Evolutionary conservation across 23 tunicate species (phyloP).

Genomic region (Aplidium turbinatum): DNA sequence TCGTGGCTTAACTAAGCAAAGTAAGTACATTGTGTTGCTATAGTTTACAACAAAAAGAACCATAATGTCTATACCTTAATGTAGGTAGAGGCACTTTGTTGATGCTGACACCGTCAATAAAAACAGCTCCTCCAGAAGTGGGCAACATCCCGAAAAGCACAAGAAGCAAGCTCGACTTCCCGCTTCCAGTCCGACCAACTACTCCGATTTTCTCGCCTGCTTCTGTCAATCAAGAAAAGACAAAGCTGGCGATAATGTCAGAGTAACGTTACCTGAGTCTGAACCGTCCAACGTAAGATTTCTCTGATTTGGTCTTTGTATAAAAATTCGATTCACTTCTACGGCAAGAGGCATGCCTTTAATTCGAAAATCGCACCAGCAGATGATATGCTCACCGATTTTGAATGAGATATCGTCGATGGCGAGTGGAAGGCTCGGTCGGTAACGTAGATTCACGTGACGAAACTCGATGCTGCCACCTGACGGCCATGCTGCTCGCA

Average conservation of each 20-base stretch:
- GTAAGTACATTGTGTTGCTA: no score
- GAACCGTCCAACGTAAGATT: no score
- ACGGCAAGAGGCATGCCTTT: neutral
- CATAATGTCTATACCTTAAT: conserved; percentile 53
- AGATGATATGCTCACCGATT: conserved; percentile 73
- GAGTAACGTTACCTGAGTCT: no score
- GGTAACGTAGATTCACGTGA: conserved; percentile 62
- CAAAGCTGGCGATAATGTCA: neutral
- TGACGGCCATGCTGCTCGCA: conserved; percentile 54
- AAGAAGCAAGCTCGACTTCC: conserved; percentile 73
- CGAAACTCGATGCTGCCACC: conserved; percentile 61
- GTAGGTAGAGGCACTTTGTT: conserved; percentile 34
- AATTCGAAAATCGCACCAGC: no score
- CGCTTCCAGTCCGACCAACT: conserved; percentile 93
- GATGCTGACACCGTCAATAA: conserved; percentile 73
- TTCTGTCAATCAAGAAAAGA: conserved; percentile 25
- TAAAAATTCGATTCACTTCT: no score
- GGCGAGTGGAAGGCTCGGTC: conserved; percentile 58
- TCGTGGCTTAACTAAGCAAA: no score
- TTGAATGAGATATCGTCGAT: conserved; percentile 55
- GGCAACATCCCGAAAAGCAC: conserved; percentile 66
- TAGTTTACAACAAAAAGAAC: no score
- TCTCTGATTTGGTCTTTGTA: no score
- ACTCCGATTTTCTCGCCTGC: conserved; percentile 85
- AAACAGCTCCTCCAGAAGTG: conserved; percentile 48